Evolutionary conservation across 2,888 invertebrate species (phyloP).

Genomic region (Andrena fulva): DNA sequence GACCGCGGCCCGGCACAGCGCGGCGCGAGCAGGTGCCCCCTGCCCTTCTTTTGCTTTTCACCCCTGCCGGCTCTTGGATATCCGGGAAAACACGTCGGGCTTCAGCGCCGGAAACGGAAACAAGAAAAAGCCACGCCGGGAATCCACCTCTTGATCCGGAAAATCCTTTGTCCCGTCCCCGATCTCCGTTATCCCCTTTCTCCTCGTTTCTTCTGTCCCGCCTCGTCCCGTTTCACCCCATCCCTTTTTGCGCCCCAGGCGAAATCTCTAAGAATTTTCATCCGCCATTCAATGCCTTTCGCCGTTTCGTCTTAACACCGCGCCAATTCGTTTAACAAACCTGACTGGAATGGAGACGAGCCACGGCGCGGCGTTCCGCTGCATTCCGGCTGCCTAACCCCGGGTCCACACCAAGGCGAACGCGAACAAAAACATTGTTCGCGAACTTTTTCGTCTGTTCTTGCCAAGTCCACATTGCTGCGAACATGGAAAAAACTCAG

Average conservation of each 20-base stretch:
- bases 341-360: neutral
- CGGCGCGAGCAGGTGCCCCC: neutral
- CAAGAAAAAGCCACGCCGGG: conserved; percentile 44
- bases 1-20: neutral
- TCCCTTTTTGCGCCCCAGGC: neutral
- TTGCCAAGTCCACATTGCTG: too few relatives aligned
- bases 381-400: neutral
- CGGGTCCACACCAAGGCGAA: too few relatives aligned
- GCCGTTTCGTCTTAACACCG: neutral
- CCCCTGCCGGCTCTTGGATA: neutral
- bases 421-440: too few relatives aligned
- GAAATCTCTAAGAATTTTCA: conserved; percentile 9
- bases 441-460: too few relatives aligned
- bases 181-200: neutral
- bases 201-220: neutral
- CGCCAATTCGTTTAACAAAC: conserved; percentile 18
- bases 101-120: conserved; percentile 50
- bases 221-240: neutral
- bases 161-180: conserved; percentile 48
- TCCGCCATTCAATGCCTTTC: neutral
- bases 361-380: neutral
- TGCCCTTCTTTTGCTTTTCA: neutral
- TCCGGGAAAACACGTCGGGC: conserved; percentile 17
- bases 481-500: too few relatives aligned
- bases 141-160: conserved; percentile 42